Evolutionary conservation across 2,888 invertebrate species (phyloP).

Genomic region (Biston stratarius): DNA sequence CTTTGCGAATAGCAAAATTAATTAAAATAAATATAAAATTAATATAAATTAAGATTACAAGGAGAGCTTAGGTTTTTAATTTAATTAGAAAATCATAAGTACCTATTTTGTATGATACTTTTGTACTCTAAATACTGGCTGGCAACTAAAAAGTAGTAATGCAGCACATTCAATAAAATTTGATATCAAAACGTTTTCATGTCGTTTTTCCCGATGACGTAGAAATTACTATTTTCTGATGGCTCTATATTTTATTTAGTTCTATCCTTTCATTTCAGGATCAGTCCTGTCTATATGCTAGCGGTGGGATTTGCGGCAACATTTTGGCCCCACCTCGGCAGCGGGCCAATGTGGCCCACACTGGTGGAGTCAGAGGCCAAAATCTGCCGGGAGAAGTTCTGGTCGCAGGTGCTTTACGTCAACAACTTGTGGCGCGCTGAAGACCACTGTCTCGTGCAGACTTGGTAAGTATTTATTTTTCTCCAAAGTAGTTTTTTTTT

Average conservation of each 20-base stretch:
- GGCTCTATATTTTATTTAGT: neutral
- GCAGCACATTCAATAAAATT: too few relatives aligned
- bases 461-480: conserved; percentile 57
- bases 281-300: conserved; percentile 62
- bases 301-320: conserved; percentile 67
- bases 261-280: conserved; percentile 50
- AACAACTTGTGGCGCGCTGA: conserved; percentile 64
- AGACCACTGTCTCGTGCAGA: conserved; percentile 67
- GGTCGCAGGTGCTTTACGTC: conserved; percentile 66
- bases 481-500: neutral
- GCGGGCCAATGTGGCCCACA: conserved; percentile 66
- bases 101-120: too few relatives aligned
- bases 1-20: too few relatives aligned
- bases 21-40: too few relatives aligned
- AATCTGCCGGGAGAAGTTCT: conserved; percentile 66
- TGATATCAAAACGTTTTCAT: neutral
- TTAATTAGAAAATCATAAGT: too few relatives aligned
- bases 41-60: too few relatives aligned
- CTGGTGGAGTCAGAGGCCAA: conserved; percentile 59
- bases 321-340: conserved; percentile 58
- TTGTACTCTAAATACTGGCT: too few relatives aligned
- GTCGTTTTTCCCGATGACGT: too few relatives aligned
- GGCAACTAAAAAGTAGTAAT: too few relatives aligned
- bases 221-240: too few relatives aligned
- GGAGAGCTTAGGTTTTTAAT: too few relatives aligned